phyloP scores from a whole-genome alignment of 2,888 invertebrate genomes.

The Panopea generosa region DNA sequence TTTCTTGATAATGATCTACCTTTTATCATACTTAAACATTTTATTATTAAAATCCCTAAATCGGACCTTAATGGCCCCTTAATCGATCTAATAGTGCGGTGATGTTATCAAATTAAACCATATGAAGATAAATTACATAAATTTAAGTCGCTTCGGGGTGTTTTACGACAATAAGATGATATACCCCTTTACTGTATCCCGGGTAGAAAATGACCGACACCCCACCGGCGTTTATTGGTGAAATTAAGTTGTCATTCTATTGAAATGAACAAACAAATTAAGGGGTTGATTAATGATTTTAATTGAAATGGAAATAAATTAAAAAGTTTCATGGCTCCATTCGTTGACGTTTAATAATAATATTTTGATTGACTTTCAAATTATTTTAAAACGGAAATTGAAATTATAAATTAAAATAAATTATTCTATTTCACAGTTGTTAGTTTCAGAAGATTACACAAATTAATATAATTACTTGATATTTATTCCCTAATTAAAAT shows the following conservation, averaged over 20 bases:
- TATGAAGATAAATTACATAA: slow-evolving; percentile 50
- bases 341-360: no score
- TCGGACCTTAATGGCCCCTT: slow-evolving; percentile 58
- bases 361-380: no score
- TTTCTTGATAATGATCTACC: slow-evolving; percentile 35
- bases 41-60: slow-evolving; percentile 55
- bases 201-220: slow-evolving; percentile 16
- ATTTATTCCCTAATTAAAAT: no score
- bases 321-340: no score
- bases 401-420: slow-evolving; percentile 21
- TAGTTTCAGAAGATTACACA: no score
- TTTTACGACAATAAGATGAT: slow-evolving; percentile 43
- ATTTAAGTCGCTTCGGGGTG: slow-evolving; percentile 37
- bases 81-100: slow-evolving; percentile 59
- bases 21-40: slow-evolving; percentile 41
- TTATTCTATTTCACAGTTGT: no score
- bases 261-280: slow-evolving; percentile 38
- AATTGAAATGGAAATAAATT: slow-evolving; percentile 17
- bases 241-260: slow-evolving; percentile 56
- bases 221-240: slow-evolving; percentile 17
- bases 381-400: no score
- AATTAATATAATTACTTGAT: no score
- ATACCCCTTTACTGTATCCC: slow-evolving; percentile 34
- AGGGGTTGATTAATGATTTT: slow-evolving; percentile 54
- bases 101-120: slow-evolving; percentile 55